These are phyloP conservation scores for Babylonia areolata DNA, from an alignment of 1,140 invertebrate species.

Conservation along the genomic window DNA sequence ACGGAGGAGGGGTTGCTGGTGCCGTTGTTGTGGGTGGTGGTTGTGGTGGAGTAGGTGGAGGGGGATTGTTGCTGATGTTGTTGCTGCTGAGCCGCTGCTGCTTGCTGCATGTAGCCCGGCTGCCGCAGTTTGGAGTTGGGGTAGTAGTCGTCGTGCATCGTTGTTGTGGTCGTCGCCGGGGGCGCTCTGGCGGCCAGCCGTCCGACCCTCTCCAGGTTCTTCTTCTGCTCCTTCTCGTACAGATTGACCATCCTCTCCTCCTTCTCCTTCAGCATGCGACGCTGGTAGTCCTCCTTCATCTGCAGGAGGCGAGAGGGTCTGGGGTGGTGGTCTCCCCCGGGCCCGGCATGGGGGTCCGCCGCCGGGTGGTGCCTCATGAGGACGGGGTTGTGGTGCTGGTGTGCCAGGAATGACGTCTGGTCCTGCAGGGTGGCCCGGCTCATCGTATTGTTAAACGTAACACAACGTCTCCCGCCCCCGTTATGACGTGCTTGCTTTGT, in stretches of 20 bases:
- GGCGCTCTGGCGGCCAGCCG: constrained; percentile 38
- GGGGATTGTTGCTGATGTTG: background rate
- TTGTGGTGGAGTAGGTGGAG: too few species aligned
- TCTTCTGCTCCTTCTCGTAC: constrained; percentile 72
- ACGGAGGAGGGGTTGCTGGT: constrained; percentile 39
- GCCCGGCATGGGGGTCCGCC: constrained; percentile 2
- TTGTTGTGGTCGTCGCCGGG: too few species aligned
- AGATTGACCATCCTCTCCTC: constrained; percentile 70
- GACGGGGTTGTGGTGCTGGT: background rate
- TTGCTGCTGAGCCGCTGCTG: background rate
- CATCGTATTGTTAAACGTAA: too few species aligned
- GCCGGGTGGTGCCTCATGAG: background rate
- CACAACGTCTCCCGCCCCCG: too few species aligned
- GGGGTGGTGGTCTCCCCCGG: constrained; percentile 29
- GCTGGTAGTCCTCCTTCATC: constrained; percentile 72
- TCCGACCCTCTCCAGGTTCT: constrained; percentile 64
- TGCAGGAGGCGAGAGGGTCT: constrained; percentile 65
- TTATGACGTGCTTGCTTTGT: too few species aligned
- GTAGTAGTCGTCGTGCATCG: background rate
- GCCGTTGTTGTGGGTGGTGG: too few species aligned
- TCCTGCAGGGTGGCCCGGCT: background rate
- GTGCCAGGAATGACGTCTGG: background rate
- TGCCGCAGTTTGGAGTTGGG: background rate
- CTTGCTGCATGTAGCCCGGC: background rate
- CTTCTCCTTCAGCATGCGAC: constrained; percentile 74